Conservation (phyloP, 2,888 invertebrate species). For the Philopedon plagiatum region DNA sequence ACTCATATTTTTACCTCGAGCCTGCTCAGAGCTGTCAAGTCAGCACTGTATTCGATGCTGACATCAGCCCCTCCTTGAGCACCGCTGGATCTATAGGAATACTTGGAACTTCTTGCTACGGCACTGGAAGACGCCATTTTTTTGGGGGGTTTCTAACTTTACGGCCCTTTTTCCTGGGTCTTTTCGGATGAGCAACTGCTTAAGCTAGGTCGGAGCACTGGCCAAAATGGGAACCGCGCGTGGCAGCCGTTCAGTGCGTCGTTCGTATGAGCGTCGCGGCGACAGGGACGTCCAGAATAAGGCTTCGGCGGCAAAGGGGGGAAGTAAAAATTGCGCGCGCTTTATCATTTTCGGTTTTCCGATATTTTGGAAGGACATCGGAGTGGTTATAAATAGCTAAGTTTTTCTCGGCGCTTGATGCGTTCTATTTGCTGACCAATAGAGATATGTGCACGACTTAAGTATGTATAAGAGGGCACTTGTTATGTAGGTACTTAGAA, state of each 20-base stretch:
- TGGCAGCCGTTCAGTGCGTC: constrained; percentile 74
- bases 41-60: constrained; percentile 95
- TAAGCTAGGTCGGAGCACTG: constrained; percentile 48
- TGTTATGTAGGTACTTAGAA: constrained; percentile 9
- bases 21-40: constrained; percentile 94
- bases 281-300: constrained; percentile 63
- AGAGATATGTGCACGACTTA: neutral
- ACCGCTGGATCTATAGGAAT: constrained; percentile 91
- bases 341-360: constrained; percentile 33
- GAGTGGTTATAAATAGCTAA: constrained; percentile 37
- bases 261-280: constrained; percentile 74
- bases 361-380: constrained; percentile 63
- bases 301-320: constrained; percentile 56
- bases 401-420: neutral
- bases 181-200: constrained; percentile 35
- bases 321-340: constrained; percentile 42
- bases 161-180: constrained; percentile 30
- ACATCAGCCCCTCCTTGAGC: constrained; percentile 86
- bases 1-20: constrained; percentile 84
- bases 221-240: constrained; percentile 49
- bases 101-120: constrained; percentile 85
- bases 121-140: constrained; percentile 64
- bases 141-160: constrained; percentile 53
- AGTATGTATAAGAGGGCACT: neutral
- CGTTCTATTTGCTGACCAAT: neutral